Evolutionary conservation across 2,113 vertebrate species (phyloP), one percentile per base, ranked within the genome.

Genomic region (Hystrix brachyura): DNA sequence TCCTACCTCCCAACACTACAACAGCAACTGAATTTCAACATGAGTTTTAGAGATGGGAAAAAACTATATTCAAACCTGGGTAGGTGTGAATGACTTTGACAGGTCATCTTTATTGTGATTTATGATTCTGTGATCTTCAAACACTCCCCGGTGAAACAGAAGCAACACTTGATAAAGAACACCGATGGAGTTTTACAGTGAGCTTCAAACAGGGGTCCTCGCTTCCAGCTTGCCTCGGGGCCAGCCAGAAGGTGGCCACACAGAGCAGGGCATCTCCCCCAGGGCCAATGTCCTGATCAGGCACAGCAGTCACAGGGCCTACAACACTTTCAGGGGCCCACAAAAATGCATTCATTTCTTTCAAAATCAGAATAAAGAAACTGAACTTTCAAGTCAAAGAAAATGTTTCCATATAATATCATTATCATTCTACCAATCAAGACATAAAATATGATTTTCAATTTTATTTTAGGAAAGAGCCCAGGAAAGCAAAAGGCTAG

Each of bases 331-430:
- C 25, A 57, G 29, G 32, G 38, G n/a, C 4, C 10, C 62, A 76
- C 15, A 65, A 59, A 93, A 72, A 84, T n/a, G 32, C 38, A 71
- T 80, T 55, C 18, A 10, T 79, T 89, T 59, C 48, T 92, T 93
- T 91, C 82, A 94, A 96, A 95, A 81, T 69, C 53, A 89, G 38
- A 91, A 90, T 78, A 57, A 71, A 91, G 64, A 80, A 71, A 83
- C 38, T 53, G 38, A 91, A 80, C 64, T 55, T 91, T 89, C n/a
- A 91, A 48, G 55, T 91, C 34, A 57, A 72, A 91, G n/a, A 83
- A 86, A 86, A 81, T 15, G 29, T 76, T 57, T 94, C 80, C 85
- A 57, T 27, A 60, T 27, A 79, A 38, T 48, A 85, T 18, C 59
- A 91, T 78, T 48, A 87, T 18, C 69, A 87, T 82, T 57, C 90